Base-by-base conservation (phyloP, 2,888 invertebrate genomes). In the Hanleya hanleyi region DNA sequence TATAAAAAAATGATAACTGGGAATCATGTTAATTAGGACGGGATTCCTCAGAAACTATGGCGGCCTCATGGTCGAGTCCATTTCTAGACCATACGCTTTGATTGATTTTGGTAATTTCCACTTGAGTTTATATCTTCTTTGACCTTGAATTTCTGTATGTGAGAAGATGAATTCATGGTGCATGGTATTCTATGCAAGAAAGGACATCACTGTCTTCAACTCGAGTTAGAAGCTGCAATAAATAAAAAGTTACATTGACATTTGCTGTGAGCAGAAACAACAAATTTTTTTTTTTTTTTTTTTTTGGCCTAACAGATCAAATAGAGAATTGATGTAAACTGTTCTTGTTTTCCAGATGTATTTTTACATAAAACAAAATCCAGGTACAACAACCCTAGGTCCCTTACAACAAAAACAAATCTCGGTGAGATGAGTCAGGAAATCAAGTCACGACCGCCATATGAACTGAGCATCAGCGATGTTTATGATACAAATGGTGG, bases 21-120 rank as follows among this genome's bases (percentile, higher is more conserved):
- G n/a, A n/a, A n/a, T n/a, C n/a, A n/a, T n/a, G n/a, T n/a, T n/a
- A 79, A 81, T 92, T 29, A 87, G 88, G 84, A 89, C 86, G 77
- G 91, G 91, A 77, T 92, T 92, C 71, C 84, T 90, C 37, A 80
- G 84, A 26, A 84, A 83, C 38, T 91, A 90, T 84, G 89, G 89
- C 51, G 80, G 84, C 47, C 79, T 81, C 9, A 86, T 85, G 75
- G 85, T 91, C 12, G 84, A 84, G 67, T 81, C 84, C 65, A 88
- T 88, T n/a, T 84, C 88, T 61, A 82, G 92, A 69, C 91, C 91
- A 0, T 92, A 91, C 80, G 86, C 88, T 57, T 90, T 91, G 73
- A 91, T 91, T 71, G 90, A 91, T 75, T 92, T 91, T 86, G 91
- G 91, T 91, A 83, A 83, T n/a, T n/a, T n/a, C n/a, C n/a, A n/a